Conservation (phyloP, 2,113 vertebrate species). For the Dascyllus trimaculatus region DNA sequence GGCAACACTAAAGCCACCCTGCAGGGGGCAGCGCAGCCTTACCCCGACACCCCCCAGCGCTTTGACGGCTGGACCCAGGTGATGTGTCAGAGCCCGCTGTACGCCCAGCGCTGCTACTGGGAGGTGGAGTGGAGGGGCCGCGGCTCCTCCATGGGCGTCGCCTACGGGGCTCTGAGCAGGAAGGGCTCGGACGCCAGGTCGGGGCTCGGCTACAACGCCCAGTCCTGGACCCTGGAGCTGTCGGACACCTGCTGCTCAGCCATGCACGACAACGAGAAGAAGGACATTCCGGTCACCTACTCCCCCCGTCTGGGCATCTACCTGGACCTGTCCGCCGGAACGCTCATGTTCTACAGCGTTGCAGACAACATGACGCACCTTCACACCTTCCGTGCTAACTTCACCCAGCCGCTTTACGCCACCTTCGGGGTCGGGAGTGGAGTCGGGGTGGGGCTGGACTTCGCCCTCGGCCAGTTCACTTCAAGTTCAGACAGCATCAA, state of each 20-base stretch:
- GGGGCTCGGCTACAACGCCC: constrained; percentile 86
- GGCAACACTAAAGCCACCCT: constrained; percentile 80
- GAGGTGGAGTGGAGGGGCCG: constrained; percentile 87
- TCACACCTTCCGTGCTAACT: constrained; percentile 83
- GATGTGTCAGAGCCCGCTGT: constrained; percentile 82
- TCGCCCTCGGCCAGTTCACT: constrained; percentile 83
- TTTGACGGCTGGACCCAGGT: constrained; percentile 87
- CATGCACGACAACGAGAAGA: constrained; percentile 88
- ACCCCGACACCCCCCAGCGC: constrained; percentile 68
- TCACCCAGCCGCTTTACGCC: constrained; percentile 81
- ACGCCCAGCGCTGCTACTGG: constrained; percentile 83
- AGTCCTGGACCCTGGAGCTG: constrained; percentile 89
- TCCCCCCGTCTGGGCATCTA: constrained; percentile 86
- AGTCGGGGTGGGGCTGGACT: constrained; percentile 84
- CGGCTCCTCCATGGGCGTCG: constrained; percentile 85
- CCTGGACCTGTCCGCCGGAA: constrained; percentile 73
- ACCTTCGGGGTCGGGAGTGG: constrained; percentile 83
- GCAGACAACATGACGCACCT: constrained; percentile 83
- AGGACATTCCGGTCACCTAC: constrained; percentile 80
- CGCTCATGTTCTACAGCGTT: constrained; percentile 85
- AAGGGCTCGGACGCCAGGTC: constrained; percentile 84
- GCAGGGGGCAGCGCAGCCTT: constrained; percentile 60
- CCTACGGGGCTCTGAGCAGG: constrained; percentile 78
- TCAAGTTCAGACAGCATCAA: constrained; percentile 82
- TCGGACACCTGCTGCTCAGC: constrained; percentile 88